phyloP scores from a whole-genome alignment of 1,140 invertebrate genomes.

The Caerostris darwini region DNA sequence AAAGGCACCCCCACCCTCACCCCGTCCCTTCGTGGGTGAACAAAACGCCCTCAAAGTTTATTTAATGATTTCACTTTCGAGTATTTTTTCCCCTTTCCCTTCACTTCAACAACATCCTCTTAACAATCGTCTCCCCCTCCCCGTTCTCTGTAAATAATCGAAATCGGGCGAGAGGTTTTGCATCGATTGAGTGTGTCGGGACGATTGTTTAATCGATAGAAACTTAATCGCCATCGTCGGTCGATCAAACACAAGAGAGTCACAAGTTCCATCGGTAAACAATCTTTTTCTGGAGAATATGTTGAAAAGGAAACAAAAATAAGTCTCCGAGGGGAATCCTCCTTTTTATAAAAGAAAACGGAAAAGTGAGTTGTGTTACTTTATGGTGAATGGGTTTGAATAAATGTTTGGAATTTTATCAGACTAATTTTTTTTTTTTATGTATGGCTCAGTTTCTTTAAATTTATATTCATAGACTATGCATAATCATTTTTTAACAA shows the following conservation, averaged over 20 bases:
- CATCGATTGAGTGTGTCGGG: constrained; percentile 33
- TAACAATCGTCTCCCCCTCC: background rate
- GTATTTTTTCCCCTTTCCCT: background rate
- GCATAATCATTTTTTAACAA: too few species aligned
- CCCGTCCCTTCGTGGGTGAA: constrained; percentile 28
- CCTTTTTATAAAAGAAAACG: background rate
- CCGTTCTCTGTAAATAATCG: constrained; percentile 41
- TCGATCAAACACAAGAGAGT: background rate
- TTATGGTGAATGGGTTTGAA: background rate
- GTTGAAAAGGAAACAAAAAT: background rate
- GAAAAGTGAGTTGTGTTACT: background rate
- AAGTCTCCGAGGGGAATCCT: background rate
- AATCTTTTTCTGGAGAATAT: background rate
- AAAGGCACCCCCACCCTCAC: background rate
- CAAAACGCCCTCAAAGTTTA: constrained; percentile 51
- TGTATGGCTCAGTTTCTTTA: too few species aligned
- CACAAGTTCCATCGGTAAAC: background rate
- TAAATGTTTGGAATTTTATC: background rate
- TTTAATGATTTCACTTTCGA: constrained; percentile 52
- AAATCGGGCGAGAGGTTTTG: constrained; percentile 27
- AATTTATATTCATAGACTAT: too few species aligned
- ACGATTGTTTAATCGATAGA: constrained; percentile 70
- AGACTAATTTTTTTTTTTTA: too few species aligned
- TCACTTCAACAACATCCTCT: background rate
- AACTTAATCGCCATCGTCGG: constrained; percentile 55